Conservation (phyloP, 1,140 invertebrate species). For the Leptestheria dahalacensis region DNA sequence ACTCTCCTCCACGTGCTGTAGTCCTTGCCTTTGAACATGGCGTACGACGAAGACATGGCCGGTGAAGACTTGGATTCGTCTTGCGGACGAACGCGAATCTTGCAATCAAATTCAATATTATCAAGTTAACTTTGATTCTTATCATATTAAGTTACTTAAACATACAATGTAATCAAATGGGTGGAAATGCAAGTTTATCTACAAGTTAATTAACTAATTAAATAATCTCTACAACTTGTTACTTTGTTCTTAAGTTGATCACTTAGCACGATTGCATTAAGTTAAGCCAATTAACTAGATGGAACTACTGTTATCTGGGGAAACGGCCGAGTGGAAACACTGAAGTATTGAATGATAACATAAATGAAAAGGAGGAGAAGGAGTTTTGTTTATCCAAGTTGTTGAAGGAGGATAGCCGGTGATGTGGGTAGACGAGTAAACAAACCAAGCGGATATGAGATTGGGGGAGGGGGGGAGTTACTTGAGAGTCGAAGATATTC, state of each 20-base stretch:
- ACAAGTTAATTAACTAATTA: too few relatives aligned
- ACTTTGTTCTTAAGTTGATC: too few relatives aligned
- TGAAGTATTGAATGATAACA: too few relatives aligned
- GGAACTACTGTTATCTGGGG: too few relatives aligned
- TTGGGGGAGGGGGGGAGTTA: background rate
- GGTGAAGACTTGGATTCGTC: conserved; percentile 9
- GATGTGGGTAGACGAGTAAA: too few relatives aligned
- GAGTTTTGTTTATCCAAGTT: background rate
- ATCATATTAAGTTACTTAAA: too few relatives aligned
- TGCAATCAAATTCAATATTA: background rate
- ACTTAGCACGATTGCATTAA: too few relatives aligned
- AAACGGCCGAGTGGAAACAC: too few relatives aligned
- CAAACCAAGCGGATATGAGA: background rate
- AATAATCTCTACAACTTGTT: too few relatives aligned
- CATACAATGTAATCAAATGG: background rate
- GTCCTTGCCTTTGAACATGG: conserved; percentile 13
- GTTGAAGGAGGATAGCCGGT: background rate
- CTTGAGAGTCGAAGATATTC: conserved; percentile 14
- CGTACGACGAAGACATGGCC: conserved; percentile 10
- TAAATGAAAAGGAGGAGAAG: too few relatives aligned
- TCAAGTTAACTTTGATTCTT: too few relatives aligned
- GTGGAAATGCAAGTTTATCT: background rate
- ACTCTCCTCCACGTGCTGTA: conserved; percentile 10
- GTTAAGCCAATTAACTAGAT: too few relatives aligned
- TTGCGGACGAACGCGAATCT: conserved; percentile 12